Percentiles rank a stretch among this genome's conserved stretches.
Evolutionary conservation across 2,113 vertebrate genomes (phyloP).

Genomic region (Entosphenus tridentatus): DNA sequence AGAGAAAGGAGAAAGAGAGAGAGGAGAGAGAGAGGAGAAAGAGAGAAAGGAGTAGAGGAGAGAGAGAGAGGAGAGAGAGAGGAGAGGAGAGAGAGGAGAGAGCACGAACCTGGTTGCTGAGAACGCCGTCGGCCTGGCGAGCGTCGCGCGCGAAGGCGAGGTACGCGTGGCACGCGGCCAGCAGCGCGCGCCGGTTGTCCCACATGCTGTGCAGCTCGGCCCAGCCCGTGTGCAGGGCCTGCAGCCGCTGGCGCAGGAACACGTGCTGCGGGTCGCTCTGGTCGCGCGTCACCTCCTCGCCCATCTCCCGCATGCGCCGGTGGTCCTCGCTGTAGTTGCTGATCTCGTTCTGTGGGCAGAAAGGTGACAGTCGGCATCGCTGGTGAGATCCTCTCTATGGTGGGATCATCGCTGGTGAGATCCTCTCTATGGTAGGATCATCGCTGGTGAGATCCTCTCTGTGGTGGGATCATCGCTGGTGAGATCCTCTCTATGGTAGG

Average conservation of each 20-base stretch:
- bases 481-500: too few relatives aligned
- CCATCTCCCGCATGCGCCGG: slow-evolving; percentile 40
- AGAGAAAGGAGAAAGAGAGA: too few relatives aligned
- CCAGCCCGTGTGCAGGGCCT: slow-evolving; percentile 69
- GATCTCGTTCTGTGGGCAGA: slow-evolving; percentile 33
- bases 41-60: too few relatives aligned
- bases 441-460: too few relatives aligned
- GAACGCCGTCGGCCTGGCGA: slow-evolving; percentile 62
- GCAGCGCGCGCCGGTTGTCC: slow-evolving; percentile 57
- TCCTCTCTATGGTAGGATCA: too few relatives aligned
- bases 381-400: too few relatives aligned
- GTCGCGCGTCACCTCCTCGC: slow-evolving; percentile 52
- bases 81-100: too few relatives aligned
- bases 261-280: slow-evolving; percentile 58
- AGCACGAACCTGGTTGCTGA: slow-evolving; percentile 55
- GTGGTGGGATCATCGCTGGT: too few relatives aligned
- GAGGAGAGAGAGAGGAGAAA: too few relatives aligned
- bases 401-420: too few relatives aligned
- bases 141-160: slow-evolving; percentile 64
- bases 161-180: slow-evolving; percentile 59
- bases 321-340: slow-evolving; percentile 62
- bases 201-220: slow-evolving; percentile 66
- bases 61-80: too few relatives aligned
- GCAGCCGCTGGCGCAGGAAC: slow-evolving; percentile 57
- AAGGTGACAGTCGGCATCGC: too few relatives aligned